Base-by-base conservation (phyloP, 2,888 invertebrate species). In the Drosophila vallismaia region DNA sequence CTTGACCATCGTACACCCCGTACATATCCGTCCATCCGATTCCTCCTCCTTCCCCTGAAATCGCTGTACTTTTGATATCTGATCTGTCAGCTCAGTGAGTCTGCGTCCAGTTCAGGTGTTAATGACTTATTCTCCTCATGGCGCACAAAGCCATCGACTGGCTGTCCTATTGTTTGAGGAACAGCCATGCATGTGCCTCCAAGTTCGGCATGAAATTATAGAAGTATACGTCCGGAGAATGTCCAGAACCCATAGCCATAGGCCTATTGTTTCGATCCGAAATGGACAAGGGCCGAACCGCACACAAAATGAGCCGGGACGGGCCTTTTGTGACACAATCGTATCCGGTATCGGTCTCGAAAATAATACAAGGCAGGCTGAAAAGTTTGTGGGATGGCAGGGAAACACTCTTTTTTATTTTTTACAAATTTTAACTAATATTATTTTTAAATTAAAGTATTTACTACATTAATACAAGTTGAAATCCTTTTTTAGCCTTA, bases 261-360 rank as follows among this genome's bases (percentile, higher is more conserved):
- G 63, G 75, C 67, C 71, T 63, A 71, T 76, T 86, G 86, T 86
- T 86, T 68, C 58, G 52, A 49, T 38, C 64, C 60, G 31, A 62
- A 62, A 50, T 63, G 45, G 63, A 63, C 72, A 58, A 42, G 69
- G 62, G 63, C 28, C 54, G 70, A 77, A 84, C 81, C 81, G 86
- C 81, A 80, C 84, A 79, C 58, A 64, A 52, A 66, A 63, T 29
- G 54, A 63, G 63, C 51, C 64, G 40, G 59, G 54, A 51, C 74
- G 54, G 54, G 79, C 86, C 83, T 81, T 85, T 82, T 87, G 77
- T 81, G 82, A 59, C 82, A 76, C 76, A 78, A 66, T 62, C 77
- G 85, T 82, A 82, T 87, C 82, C 82, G 82, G 88, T 86, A 76
- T 88, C 82, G 82, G 49, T 51, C 68, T 75, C 78, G 70, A 80